These are phyloP conservation scores for Polydrusus pterygomalis DNA, from an alignment of 2,888 invertebrate species.

Conservation along the genomic window DNA sequence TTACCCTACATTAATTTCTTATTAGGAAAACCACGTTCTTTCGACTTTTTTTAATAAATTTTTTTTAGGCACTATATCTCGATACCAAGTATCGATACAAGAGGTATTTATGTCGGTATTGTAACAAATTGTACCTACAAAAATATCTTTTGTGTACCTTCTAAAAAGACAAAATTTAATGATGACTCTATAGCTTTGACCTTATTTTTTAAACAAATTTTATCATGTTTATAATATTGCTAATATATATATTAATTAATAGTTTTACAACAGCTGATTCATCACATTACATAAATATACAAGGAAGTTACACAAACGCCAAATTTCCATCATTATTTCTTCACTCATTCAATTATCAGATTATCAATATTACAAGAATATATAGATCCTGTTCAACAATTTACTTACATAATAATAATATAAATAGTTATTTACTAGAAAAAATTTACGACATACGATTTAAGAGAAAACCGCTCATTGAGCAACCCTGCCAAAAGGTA, in stretches of 20 bases:
- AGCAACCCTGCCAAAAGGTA: too few relatives aligned
- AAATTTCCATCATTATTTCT: constrained; percentile 3
- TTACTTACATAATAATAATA: neutral
- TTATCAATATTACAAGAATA: neutral
- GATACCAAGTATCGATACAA: too few relatives aligned
- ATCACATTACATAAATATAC: constrained; percentile 18
- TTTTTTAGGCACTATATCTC: too few relatives aligned
- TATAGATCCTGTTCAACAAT: neutral
- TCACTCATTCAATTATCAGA: neutral
- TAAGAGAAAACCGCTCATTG: too few relatives aligned
- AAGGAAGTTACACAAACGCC: constrained; percentile 19
- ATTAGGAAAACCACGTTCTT: too few relatives aligned
- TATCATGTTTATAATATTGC: neutral
- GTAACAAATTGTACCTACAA: too few relatives aligned
- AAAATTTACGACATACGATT: too few relatives aligned
- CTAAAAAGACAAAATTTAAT: neutral
- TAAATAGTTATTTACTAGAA: too few relatives aligned
- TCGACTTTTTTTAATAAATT: too few relatives aligned
- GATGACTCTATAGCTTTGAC: constrained; percentile 3
- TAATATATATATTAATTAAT: constrained; percentile 14
- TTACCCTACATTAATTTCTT: too few relatives aligned
- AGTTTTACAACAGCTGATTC: constrained; percentile 2
- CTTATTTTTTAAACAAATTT: constrained; percentile 5
- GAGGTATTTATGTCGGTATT: too few relatives aligned
- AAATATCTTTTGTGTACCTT: too few relatives aligned